Conservation (phyloP, 2,888 invertebrate species). For the Nymphalis c-album region DNA sequence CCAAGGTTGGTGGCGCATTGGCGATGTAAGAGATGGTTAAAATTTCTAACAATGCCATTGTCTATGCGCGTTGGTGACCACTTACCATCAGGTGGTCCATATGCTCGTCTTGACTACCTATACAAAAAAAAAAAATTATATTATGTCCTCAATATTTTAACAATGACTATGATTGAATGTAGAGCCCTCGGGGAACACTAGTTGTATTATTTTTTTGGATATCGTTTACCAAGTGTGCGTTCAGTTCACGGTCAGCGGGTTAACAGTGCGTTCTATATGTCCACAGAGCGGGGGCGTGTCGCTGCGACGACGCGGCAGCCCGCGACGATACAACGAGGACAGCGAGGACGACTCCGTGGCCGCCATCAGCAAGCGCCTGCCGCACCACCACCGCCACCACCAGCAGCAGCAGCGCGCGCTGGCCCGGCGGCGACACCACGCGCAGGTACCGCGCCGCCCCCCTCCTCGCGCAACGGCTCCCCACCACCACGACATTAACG, state of each 20-base stretch:
- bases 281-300: slow-evolving; percentile 46
- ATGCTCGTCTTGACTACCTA: too few relatives aligned
- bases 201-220: too few relatives aligned
- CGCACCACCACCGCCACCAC: slow-evolving; percentile 53
- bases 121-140: too few relatives aligned
- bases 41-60: too few relatives aligned
- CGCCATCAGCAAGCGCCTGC: slow-evolving; percentile 72
- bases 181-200: too few relatives aligned
- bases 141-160: too few relatives aligned
- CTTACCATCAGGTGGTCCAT: too few relatives aligned
- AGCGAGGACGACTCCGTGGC: slow-evolving; percentile 78
- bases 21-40: too few relatives aligned
- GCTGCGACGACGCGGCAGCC: slow-evolving; percentile 63
- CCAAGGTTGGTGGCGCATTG: too few relatives aligned
- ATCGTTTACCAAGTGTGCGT: too few relatives aligned
- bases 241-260: not conserved
- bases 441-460: slow-evolving; percentile 18
- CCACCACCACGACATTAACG: slow-evolving; percentile 55
- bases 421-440: slow-evolving; percentile 37
- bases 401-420: slow-evolving; percentile 43
- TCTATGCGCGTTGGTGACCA: too few relatives aligned
- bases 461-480: not conserved
- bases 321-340: slow-evolving; percentile 83
- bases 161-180: too few relatives aligned
- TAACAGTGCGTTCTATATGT: not conserved